Evolutionary conservation across 1,140 invertebrate genomes (phyloP).

Genomic region (Brachionus calyciflorus): DNA sequence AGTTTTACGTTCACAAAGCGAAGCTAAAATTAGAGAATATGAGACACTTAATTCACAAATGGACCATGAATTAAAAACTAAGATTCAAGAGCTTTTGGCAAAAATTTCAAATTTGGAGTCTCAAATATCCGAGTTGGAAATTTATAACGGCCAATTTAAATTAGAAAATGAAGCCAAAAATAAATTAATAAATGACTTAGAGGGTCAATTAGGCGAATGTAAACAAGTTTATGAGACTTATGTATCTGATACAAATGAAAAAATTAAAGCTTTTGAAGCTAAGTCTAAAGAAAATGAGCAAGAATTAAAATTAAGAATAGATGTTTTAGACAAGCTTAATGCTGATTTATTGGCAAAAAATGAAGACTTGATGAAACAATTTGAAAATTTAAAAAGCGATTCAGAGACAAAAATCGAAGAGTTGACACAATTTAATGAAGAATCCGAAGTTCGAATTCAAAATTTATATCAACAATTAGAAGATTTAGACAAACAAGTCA

Average conservation of each 20-base stretch:
- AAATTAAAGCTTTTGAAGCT: too few species aligned
- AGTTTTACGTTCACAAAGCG: slow-evolving; percentile 1
- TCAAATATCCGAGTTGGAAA: not conserved
- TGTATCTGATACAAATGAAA: not conserved
- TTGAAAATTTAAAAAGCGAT: not conserved
- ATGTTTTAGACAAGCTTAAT: not conserved
- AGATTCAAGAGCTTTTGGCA: not conserved
- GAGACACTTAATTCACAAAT: too few species aligned
- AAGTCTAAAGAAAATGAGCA: not conserved
- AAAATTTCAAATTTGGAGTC: not conserved
- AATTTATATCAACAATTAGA: not conserved
- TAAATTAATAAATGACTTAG: too few species aligned
- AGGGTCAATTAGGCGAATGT: not conserved
- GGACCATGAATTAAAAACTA: not conserved
- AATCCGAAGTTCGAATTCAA: slow-evolving; percentile 17
- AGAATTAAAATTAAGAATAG: not conserved
- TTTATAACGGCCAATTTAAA: not conserved
- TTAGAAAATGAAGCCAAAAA: not conserved
- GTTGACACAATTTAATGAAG: not conserved
- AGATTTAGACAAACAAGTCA: not conserved
- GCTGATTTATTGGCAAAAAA: not conserved
- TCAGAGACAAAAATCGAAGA: not conserved
- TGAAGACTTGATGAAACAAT: not conserved
- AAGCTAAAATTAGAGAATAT: too few species aligned
- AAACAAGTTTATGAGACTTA: not conserved